These are phyloP conservation scores for Megaceryle alcyon DNA, from an alignment of 2,797 vertebrate species.

Conservation along the genomic window DNA sequence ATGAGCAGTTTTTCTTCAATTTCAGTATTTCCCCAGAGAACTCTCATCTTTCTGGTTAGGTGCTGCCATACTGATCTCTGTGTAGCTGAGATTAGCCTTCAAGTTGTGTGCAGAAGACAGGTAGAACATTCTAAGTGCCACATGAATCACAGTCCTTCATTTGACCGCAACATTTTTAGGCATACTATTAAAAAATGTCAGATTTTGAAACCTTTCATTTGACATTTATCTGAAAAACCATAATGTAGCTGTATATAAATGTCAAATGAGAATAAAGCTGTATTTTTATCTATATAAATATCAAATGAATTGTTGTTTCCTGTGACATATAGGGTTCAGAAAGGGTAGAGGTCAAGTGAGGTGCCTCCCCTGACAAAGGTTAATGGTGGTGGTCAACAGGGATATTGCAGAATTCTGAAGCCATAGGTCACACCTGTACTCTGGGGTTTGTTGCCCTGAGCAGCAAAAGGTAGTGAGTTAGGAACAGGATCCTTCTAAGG, in stretches of 20 bases:
- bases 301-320: constrained; percentile 39
- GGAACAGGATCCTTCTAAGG: not conserved
- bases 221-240: constrained; percentile 72
- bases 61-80: not conserved
- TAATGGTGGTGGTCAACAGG: not conserved
- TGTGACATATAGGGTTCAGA: constrained; percentile 63
- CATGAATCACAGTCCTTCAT: constrained; percentile 50
- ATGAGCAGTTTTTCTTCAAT: not conserved
- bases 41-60: not conserved
- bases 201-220: constrained; percentile 69
- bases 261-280: constrained; percentile 68
- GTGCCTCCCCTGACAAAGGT: not conserved
- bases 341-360: constrained; percentile 51
- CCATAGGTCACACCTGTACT: not conserved
- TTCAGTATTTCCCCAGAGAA: not conserved
- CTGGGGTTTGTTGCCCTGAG: not conserved
- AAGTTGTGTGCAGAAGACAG: not conserved
- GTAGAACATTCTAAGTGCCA: constrained; percentile 17
- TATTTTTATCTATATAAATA: constrained; percentile 66
- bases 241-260: constrained; percentile 71
- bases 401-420: not conserved
- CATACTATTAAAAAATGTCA: constrained; percentile 69
- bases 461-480: not conserved
- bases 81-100: constrained; percentile 4
- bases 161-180: constrained; percentile 56